Base-by-base conservation (phyloP, 2,113 vertebrate genomes). In the Brachionichthys hirsutus region DNA sequence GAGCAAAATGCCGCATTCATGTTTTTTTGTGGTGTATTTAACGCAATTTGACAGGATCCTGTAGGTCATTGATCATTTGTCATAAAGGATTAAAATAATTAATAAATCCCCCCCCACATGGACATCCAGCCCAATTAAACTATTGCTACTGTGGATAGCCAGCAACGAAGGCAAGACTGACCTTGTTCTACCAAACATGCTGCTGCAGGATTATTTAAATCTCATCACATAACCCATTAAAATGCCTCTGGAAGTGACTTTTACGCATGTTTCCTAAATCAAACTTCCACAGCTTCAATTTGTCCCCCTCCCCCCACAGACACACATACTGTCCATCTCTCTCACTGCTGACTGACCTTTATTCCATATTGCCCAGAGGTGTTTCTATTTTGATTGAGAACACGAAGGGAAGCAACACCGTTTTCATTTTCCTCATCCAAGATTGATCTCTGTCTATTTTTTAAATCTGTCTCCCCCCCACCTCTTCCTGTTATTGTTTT, bases 381-480 rank as follows among this genome's bases (percentile, higher is more conserved):
- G 52, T 43, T 70, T 65, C 49, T 51, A 16, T 59, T 74, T 75
- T 52, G 16, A 59, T 20, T 61, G 17, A 62, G 47, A 77, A 54
- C 64, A 70, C 45, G 22, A 62, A 42, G 17, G 18, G 49, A 60
- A 59, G 59, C n/a, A 13, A 71, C 24, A 64, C 5, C 38, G 14
- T 57, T 77, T 76, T 58, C 54, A 73, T 69, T 77, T 45, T 51
- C 35, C 58, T 55, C 43, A 16, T 40, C 61, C 15, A 62, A n/a
- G 51, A 61, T 56, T 82, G 48, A 80, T 71, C 65, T 65, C 48
- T 66, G 52, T 4, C 68, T 22, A 20, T 58, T 60, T 55, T 62
- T 17, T 55, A 54, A 68, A 80, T 72, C 54, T 74, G 9, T 64
- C 42, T 60, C 54, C 10, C 35, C 55, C 55, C 53, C 6, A 19